Evolutionary conservation across 1,140 invertebrate genomes (phyloP), one percentile per base, ranked within the genome.

Genomic region (Aphis craccivora): DNA sequence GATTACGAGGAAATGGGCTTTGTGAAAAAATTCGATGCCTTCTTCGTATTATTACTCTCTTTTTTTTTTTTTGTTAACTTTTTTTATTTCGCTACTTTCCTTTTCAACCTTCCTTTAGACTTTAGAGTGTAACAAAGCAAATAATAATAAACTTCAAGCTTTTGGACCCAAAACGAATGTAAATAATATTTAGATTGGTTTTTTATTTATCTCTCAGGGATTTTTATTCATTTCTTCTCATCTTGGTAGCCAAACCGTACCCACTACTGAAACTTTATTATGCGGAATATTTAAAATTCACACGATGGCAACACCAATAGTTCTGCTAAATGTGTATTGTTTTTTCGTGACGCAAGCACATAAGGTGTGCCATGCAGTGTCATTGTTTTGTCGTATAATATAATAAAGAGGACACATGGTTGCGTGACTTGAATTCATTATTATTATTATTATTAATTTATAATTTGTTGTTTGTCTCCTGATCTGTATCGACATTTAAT

Each of bases 351-450:
- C 88, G 88, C 23, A 90, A 90, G 48, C n/a, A 48, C 45, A 35
- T n/a, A 55, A 90, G 88, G 88, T 90, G 88, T 35, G 88, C 86
- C 86, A 30, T 45, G 86, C 86, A 48, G 51, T 90, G 88, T 90
- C 51, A 90, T 90, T 90, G 88, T 90, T 90, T 55, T 90, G n/a
- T 35, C 18, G 87, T 1, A 40, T 40, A 9, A 9, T 55, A 55
- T 40, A 30, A 90, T 90, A 90, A 53, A 40, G 86, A 88, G 51
- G 48, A 90, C 88, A 53, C 88, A 35, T 40, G 48, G 35, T 90
- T 55, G 51, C 88, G 35, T 90, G 88, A 40, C 53, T 55, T 1
- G 88, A 90, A 90, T 90, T 90, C 35, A 35, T 89, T 40, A 40
- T 40, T 37, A 35, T 89, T 55, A 22, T 89, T 11, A 37, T 90